Conservation (phyloP, 1,140 invertebrate species). For the Drosophila azteca region DNA sequence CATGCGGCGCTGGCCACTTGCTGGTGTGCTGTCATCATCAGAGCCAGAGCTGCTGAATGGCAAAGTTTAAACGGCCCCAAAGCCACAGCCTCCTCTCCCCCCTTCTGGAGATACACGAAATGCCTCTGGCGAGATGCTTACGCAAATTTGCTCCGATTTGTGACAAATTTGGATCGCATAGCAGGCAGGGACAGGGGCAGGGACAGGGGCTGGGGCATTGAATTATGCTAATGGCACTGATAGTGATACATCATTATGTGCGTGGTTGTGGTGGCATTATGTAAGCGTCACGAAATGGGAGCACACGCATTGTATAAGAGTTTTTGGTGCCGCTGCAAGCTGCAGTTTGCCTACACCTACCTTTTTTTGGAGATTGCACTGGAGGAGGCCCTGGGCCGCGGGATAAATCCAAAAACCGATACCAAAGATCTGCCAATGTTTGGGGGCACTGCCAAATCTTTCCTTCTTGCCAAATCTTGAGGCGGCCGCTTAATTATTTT, state of each 20-base stretch:
- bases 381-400: constrained; percentile 20
- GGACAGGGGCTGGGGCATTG: constrained; percentile 42
- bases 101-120: constrained; percentile 10
- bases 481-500: constrained; percentile 54
- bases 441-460: constrained; percentile 19
- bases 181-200: constrained; percentile 30
- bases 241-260: constrained; percentile 69
- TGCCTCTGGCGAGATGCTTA: constrained; percentile 22
- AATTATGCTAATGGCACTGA: constrained; percentile 66
- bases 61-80: constrained; percentile 64
- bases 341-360: too few species aligned
- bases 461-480: constrained; percentile 51
- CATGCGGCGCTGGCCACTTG: constrained; percentile 20
- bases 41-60: constrained; percentile 36
- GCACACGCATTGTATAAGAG: constrained; percentile 62
- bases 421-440: constrained; percentile 25
- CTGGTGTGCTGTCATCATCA: constrained; percentile 11
- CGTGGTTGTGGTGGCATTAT: constrained; percentile 52
- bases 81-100: constrained; percentile 4
- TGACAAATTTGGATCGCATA: constrained; percentile 48
- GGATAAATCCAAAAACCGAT: constrained; percentile 26
- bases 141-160: constrained; percentile 69
- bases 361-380: constrained; percentile 47
- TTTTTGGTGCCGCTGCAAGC: constrained; percentile 15
- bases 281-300: constrained; percentile 41